Conservation (phyloP, 2,888 invertebrate species). For the Halictus ligatus region DNA sequence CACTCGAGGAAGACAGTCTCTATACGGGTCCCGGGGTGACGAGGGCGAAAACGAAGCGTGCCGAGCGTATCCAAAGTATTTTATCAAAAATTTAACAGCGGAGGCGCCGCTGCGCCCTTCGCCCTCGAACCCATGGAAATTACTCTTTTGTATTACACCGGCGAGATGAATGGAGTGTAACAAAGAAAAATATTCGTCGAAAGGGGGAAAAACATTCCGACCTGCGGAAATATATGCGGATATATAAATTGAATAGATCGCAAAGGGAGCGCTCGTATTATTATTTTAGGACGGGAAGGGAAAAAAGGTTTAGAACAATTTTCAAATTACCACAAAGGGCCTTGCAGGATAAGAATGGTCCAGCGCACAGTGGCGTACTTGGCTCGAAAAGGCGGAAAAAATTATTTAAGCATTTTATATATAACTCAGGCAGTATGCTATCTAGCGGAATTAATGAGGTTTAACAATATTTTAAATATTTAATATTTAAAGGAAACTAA, state of each 20-base stretch:
- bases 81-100: conserved; percentile 70
- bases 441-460: too few relatives aligned
- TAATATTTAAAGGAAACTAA: too few relatives aligned
- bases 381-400: too few relatives aligned
- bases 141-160: not conserved
- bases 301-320: not conserved
- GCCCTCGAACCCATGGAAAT: not conserved
- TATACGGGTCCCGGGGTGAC: conserved; percentile 42
- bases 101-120: not conserved
- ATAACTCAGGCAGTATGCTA: too few relatives aligned
- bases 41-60: conserved; percentile 37
- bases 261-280: not conserved
- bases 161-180: not conserved
- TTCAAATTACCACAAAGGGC: not conserved
- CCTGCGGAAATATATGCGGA: not conserved
- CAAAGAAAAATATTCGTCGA: not conserved
- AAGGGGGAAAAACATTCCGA: not conserved
- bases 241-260: not conserved
- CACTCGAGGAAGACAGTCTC: conserved; percentile 37
- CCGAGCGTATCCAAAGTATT: conserved; percentile 72
- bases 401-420: too few relatives aligned
- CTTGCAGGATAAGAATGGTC: too few relatives aligned
- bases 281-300: not conserved
- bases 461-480: too few relatives aligned
- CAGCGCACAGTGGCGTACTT: too few relatives aligned